phyloP scores from a whole-genome alignment of 2,797 vertebrate species.

The Aphelocoma californica region DNA sequence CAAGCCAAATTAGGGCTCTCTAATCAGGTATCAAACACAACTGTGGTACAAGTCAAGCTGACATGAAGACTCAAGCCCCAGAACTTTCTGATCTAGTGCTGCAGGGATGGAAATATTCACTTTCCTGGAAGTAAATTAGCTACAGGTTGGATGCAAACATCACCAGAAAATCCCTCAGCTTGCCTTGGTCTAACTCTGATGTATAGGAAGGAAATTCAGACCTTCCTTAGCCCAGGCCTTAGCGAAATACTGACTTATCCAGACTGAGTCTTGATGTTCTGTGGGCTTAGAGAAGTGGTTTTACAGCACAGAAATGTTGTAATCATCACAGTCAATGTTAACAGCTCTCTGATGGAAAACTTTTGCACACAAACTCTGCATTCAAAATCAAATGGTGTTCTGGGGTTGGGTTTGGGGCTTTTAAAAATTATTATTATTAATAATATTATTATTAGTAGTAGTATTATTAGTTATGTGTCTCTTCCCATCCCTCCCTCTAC shows the following conservation, averaged over 20 bases:
- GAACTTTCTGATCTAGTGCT: background rate
- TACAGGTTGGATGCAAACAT: background rate
- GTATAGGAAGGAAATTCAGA: background rate
- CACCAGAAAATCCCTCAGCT: background rate
- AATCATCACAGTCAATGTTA: background rate
- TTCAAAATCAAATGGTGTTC: background rate
- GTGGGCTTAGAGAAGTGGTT: background rate
- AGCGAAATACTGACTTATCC: background rate
- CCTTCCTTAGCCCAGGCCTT: background rate
- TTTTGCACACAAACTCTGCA: background rate
- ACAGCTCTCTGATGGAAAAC: background rate
- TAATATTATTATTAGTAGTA: background rate
- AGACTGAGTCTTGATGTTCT: background rate
- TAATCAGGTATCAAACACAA: background rate
- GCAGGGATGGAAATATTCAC: background rate
- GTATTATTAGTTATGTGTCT: background rate
- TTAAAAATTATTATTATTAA: background rate
- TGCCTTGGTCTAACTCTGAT: background rate
- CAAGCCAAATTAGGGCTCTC: background rate
- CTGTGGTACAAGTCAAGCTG: background rate
- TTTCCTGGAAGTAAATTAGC: background rate
- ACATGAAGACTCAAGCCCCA: background rate
- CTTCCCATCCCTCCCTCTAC: background rate
- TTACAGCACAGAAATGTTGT: background rate
- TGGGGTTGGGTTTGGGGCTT: rapidly evolving